Base-by-base conservation (phyloP, 2,888 invertebrate genomes). In the Hypomecis atomaria region DNA sequence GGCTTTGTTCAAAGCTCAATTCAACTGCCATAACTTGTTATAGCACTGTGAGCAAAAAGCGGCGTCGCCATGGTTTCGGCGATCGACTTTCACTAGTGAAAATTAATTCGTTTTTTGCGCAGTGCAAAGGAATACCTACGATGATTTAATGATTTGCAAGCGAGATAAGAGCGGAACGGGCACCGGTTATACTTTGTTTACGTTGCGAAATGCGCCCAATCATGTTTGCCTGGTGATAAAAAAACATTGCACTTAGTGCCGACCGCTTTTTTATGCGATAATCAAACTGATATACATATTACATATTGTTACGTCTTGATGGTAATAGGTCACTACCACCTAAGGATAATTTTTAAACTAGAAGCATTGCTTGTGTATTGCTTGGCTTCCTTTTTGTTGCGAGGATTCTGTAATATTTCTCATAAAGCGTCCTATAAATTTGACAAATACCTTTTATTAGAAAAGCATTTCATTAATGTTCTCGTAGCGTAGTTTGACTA, bases 21-120 rank as follows among this genome's bases (percentile, higher is more conserved):
- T 67, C 70, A 65, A 71, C 71, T 66, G 70, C 67, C 65, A 69
- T 74, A 74, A 77, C 71, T 71, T 72, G 68, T 59, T 72, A 71
- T 70, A 66, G 67, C 62, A 63, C 62, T 66, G 60, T 63, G 65
- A 65, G 56, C 54, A 60, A 65, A 67, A 58, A 69, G 63, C 57
- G 56, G 66, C 65, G 58, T 55, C 52, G 59, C 71, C 56, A 64
- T 62, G 66, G 60, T 68, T 70, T 66, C 57, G 62, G 58, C 57
- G 67, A 59, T 67, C 40, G 54, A 71, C 68, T 69, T 73, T 71
- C 59, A 57, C 67, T 69, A 62, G 59, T 60, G 62, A 61, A 53
- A 60, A 71, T 74, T 69, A 70, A 72, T 71, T 65, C 60, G 43
- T 65, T 68, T 72, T 72, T 70, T 67, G 68, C 56, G 54, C 69